Conservation (phyloP, 2,797 vertebrate species). For the Sternarchorhynchus goeldii region DNA sequence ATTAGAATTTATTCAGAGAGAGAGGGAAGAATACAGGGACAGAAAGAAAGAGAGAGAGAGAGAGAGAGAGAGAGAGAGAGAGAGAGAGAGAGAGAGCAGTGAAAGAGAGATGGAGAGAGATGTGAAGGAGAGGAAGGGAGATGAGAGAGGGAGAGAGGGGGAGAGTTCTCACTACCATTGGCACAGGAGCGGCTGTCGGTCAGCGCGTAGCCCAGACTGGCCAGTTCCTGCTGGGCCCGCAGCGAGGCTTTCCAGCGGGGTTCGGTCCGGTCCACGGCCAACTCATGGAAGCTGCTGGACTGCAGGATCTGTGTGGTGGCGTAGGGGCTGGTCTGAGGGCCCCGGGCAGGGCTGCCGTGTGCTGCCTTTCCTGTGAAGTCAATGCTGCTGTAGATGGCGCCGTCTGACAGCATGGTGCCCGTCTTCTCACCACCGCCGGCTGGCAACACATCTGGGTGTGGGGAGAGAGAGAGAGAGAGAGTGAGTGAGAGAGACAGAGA, state of each 20-base stretch:
- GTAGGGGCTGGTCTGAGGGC: slow-evolving; percentile 90
- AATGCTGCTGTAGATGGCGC: slow-evolving; percentile 99
- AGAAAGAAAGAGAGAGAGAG: too few relatives aligned
- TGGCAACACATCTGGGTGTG: slow-evolving; percentile 85
- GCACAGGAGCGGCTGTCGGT: slow-evolving; percentile 90
- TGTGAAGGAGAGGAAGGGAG: not conserved
- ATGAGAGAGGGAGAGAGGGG: too few relatives aligned
- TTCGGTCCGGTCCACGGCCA: slow-evolving; percentile 93
- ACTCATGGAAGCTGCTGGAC: slow-evolving; percentile 95
- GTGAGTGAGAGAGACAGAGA: slow-evolving; percentile 54
- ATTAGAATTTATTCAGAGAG: too few relatives aligned
- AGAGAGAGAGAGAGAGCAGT: not conserved
- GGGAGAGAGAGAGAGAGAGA: slow-evolving; percentile 53
- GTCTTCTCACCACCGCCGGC: slow-evolving; percentile 92
- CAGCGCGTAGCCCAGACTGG: slow-evolving; percentile 92
- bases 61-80: not conserved
- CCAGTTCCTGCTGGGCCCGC: slow-evolving; percentile 90
- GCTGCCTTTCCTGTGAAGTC: slow-evolving; percentile 95
- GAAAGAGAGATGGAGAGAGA: not conserved
- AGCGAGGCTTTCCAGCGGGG: slow-evolving; percentile 95
- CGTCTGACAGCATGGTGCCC: slow-evolving; percentile 95
- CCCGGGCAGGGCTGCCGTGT: slow-evolving; percentile 90
- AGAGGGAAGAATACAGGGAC: too few relatives aligned
- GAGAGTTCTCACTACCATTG: slow-evolving; percentile 74
- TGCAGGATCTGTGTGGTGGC: slow-evolving; percentile 97